These are phyloP conservation scores for Gallinago solitaria DNA, from an alignment of 2,797 vertebrate genomes.

Conservation along the genomic window DNA sequence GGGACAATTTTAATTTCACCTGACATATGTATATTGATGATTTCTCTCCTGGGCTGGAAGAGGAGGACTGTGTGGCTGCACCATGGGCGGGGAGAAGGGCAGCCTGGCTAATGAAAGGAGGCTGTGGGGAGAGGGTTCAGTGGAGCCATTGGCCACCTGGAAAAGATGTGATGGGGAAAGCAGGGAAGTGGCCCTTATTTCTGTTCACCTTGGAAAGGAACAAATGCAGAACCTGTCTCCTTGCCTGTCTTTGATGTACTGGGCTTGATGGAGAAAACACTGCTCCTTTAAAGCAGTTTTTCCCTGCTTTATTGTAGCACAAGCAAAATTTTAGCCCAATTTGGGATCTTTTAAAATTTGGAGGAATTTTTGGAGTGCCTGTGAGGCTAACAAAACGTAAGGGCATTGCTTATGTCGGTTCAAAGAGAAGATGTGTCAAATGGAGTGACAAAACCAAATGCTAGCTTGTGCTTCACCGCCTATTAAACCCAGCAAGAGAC, in stretches of 20 bases:
- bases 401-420: neutral
- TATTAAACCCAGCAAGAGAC: neutral
- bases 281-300: neutral
- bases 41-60: slow-evolving; percentile 2
- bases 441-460: neutral
- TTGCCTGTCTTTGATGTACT: neutral
- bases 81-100: neutral
- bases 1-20: slow-evolving; percentile 43
- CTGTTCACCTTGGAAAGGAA: neutral
- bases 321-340: neutral
- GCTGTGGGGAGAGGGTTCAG: neutral
- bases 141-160: neutral
- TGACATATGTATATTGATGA: neutral
- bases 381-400: neutral
- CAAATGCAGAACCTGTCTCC: neutral
- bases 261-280: neutral
- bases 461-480: neutral
- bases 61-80: neutral
- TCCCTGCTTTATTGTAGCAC: neutral
- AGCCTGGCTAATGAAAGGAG: neutral
- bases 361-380: neutral
- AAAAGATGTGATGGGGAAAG: neutral
- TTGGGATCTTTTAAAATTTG: neutral
- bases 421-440: neutral
- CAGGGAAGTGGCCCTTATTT: neutral